These are phyloP conservation scores for Colius striatus DNA, from an alignment of 2,113 vertebrate species.

Conservation along the genomic window DNA sequence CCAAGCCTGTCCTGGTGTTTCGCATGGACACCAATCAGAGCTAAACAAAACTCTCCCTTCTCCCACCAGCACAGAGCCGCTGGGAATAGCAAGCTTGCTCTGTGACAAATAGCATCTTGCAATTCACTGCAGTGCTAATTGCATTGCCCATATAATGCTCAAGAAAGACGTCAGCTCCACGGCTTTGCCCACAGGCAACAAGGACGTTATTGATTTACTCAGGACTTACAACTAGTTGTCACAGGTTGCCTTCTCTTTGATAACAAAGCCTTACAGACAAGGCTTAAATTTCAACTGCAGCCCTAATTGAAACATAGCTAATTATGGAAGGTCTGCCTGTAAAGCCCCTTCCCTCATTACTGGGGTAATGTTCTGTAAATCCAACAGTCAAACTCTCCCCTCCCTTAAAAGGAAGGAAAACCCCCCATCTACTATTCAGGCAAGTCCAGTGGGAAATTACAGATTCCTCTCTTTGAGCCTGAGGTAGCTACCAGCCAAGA, in stretches of 20 bases:
- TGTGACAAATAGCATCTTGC: slow-evolving; percentile 29
- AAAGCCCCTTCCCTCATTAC: slow-evolving; percentile 5
- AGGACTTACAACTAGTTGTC: not conserved
- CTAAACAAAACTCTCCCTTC: not conserved
- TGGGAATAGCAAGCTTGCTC: slow-evolving; percentile 21
- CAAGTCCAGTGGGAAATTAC: slow-evolving; percentile 45
- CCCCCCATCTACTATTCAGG: not conserved
- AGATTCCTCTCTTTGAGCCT: slow-evolving; percentile 34
- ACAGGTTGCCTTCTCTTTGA: slow-evolving; percentile 56
- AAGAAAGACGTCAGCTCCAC: slow-evolving; percentile 19
- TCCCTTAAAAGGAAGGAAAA: not conserved
- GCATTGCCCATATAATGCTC: not conserved
- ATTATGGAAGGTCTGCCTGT: slow-evolving; percentile 43
- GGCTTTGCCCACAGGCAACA: slow-evolving; percentile 38
- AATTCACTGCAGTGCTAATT: slow-evolving; percentile 38
- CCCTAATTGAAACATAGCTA: slow-evolving; percentile 56
- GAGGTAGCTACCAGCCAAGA: slow-evolving; percentile 43
- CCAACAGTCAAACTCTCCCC: not conserved
- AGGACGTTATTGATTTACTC: slow-evolving; percentile 44
- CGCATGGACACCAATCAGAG: not conserved
- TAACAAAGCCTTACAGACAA: slow-evolving; percentile 28
- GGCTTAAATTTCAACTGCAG: slow-evolving; percentile 35
- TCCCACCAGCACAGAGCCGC: not conserved
- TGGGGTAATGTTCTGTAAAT: not conserved
- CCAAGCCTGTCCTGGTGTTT: not conserved